phyloP scores from a whole-genome alignment of 2,888 invertebrate genomes.

The Schrankia costaestrigalis region DNA sequence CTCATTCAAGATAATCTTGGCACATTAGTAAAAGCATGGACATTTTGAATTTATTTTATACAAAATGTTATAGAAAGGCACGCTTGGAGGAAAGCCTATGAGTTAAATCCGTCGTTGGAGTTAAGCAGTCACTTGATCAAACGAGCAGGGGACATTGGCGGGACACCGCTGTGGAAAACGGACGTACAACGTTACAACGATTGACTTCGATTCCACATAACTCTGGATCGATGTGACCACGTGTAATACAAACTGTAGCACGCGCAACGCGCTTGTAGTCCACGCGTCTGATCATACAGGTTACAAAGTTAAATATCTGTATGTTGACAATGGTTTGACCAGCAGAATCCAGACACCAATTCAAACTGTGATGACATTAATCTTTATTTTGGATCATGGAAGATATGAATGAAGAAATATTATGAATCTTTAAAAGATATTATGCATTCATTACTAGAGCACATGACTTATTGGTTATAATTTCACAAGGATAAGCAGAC shows the following conservation, averaged over 20 bases:
- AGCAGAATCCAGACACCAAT: slow-evolving; percentile 14
- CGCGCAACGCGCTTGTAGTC: slow-evolving; percentile 8
- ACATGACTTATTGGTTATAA: neutral
- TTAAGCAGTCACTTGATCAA: slow-evolving; percentile 58
- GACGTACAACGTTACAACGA: slow-evolving; percentile 40
- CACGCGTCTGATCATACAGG: slow-evolving; percentile 21
- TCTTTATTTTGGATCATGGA: slow-evolving; percentile 14
- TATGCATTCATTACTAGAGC: neutral
- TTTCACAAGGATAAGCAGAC: slow-evolving; percentile 10
- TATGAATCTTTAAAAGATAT: slow-evolving; percentile 1
- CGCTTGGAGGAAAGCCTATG: slow-evolving; percentile 78
- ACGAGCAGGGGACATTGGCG: slow-evolving; percentile 44
- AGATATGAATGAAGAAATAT: slow-evolving; percentile 18
- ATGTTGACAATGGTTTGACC: slow-evolving; percentile 26
- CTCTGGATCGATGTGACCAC: slow-evolving; percentile 32
- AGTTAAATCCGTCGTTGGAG: slow-evolving; percentile 72
- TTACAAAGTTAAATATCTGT: slow-evolving; percentile 28
- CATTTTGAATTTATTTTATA: slow-evolving; percentile 68
- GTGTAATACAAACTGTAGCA: no score
- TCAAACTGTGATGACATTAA: slow-evolving; percentile 13
- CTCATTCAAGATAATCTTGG: slow-evolving; percentile 43
- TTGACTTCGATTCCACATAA: slow-evolving; percentile 40
- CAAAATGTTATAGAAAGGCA: slow-evolving; percentile 80
- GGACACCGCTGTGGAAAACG: slow-evolving; percentile 43
- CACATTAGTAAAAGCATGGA: slow-evolving; percentile 31